These are phyloP conservation scores for Prietella phreatophila DNA, from an alignment of 2,113 vertebrate species.

Conservation along the genomic window DNA sequence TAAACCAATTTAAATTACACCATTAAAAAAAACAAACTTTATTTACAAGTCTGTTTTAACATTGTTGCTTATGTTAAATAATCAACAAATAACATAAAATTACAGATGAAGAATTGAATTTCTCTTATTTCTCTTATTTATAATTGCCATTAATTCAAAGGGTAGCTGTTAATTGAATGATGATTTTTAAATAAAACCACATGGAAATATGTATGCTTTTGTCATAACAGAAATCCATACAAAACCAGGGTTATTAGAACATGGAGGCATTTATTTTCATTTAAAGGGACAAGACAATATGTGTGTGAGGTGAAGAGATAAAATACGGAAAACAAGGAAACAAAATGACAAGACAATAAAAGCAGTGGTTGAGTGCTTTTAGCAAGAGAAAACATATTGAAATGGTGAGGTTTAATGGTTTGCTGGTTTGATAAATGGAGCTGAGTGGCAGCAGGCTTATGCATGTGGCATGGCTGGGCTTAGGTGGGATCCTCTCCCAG, in stretches of 20 bases:
- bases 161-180: background rate
- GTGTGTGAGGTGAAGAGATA: background rate
- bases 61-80: background rate
- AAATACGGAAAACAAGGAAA: background rate
- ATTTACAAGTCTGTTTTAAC: background rate
- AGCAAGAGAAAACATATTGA: background rate
- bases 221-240: background rate
- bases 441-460: slow-evolving; percentile 18
- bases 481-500: background rate
- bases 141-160: background rate
- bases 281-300: background rate
- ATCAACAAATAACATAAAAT: background rate
- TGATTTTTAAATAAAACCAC: background rate
- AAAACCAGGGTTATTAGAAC: background rate
- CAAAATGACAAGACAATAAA: slow-evolving; percentile 3
- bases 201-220: background rate
- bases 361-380: background rate
- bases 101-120: background rate
- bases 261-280: slow-evolving; percentile 1
- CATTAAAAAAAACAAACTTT: too few species aligned
- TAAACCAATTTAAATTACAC: background rate
- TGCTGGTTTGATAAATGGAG: slow-evolving; percentile 22
- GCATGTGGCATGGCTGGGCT: background rate
- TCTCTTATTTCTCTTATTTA: background rate
- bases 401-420: slow-evolving; percentile 4